phyloP scores from a whole-genome alignment of 1,140 invertebrate species.

The Pachypsylla venusta region DNA sequence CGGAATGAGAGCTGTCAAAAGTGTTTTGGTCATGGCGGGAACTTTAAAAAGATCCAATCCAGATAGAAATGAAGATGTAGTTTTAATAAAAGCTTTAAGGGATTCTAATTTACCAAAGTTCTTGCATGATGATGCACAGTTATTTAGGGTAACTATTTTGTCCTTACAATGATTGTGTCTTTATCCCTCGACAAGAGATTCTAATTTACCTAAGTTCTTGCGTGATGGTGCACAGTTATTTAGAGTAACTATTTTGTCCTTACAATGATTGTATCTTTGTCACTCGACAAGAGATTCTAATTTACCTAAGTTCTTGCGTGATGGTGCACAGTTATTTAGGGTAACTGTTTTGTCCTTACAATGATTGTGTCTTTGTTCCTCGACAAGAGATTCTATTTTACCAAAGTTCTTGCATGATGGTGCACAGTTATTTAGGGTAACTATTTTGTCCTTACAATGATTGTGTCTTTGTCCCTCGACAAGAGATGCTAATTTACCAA shows the following conservation, averaged over 20 bases:
- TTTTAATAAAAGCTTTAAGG: conserved; percentile 63
- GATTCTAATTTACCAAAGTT: conserved; percentile 91
- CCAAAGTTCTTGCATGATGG: too few species aligned
- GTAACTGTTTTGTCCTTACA: conserved; percentile 11
- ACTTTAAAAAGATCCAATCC: conserved; percentile 71
- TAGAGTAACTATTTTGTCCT: conserved; percentile 26
- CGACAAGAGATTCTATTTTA: too few species aligned
- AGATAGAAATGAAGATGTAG: conserved; percentile 60
- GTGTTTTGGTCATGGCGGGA: conserved; percentile 69
- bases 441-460: not conserved
- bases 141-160: conserved; percentile 41
- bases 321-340: too few species aligned
- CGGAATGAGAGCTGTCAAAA: conserved; percentile 58
- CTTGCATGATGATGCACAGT: conserved; percentile 61
- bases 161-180: not conserved
- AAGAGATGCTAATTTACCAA: too few species aligned
- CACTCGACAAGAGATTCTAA: too few species aligned
- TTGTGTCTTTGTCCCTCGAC: conserved; percentile 8
- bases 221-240: conserved; percentile 70
- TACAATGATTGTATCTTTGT: not conserved
- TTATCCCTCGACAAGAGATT: conserved; percentile 52
- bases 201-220: conserved; percentile 84
- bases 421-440: too few species aligned
- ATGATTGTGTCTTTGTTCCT: conserved; percentile 10
- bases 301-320: too few species aligned